phyloP scores from a whole-genome alignment of 2,797 vertebrate genomes.

The Lophura swinhoii region DNA sequence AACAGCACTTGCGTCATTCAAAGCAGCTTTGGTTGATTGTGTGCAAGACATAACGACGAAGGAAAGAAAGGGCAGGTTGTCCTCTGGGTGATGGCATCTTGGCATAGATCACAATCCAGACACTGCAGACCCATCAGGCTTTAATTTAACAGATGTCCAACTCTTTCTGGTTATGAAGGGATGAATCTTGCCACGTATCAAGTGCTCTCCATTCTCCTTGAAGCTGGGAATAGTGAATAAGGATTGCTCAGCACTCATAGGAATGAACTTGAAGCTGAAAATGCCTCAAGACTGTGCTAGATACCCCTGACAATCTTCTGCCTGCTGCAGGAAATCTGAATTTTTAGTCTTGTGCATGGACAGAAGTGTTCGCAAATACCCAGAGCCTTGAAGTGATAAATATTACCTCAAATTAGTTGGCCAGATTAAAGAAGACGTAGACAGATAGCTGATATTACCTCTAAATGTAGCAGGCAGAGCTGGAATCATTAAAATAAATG shows the following conservation, averaged over 20 bases:
- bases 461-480: conserved; percentile 29
- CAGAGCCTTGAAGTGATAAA: conserved; percentile 44
- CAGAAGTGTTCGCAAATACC: conserved; percentile 30
- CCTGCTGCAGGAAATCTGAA: neutral
- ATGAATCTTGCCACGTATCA: neutral
- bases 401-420: conserved; percentile 64
- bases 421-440: conserved; percentile 63
- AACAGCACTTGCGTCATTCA: neutral
- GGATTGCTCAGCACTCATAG: neutral
- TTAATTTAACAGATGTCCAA: neutral
- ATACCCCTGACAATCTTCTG: neutral
- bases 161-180: neutral
- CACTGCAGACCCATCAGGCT: neutral
- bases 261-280: neutral
- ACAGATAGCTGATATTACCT: conserved; percentile 62
- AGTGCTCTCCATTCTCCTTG: neutral
- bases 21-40: neutral
- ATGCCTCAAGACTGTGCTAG: neutral
- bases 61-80: neutral
- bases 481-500: conserved; percentile 71
- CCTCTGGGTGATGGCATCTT: neutral
- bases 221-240: neutral
- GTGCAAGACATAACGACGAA: neutral
- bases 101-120: neutral
- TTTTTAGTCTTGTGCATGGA: neutral